Base-by-base conservation (phyloP, 1,140 invertebrate species). In the Diachasma alloeum region DNA sequence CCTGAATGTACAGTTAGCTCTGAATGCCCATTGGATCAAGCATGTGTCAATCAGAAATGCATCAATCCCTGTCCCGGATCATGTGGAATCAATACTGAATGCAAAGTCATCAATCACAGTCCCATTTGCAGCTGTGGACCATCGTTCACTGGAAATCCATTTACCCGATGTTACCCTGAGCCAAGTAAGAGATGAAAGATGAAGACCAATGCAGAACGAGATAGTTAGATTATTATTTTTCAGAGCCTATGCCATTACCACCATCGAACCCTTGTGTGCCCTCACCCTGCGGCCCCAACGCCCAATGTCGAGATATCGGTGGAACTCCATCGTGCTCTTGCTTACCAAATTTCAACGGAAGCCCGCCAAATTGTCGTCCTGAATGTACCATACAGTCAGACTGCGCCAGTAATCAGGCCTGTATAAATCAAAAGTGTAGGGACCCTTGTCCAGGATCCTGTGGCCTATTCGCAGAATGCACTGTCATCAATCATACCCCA, bases 231-330 rank as follows among this genome's bases (percentile, higher is more conserved):
- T 82, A 75, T 67, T n/a, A 17, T 71, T 13, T 31, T 24, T 67
- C 81, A 87, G 48, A 56, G 10, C 48, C 48, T 8, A 85, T 83
- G 78, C 80, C 88, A 63, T 80, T 88, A 76, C 89, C 88, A 56
- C 48, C 59, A 26, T 83, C 82, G 90, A 92, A 86, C 17, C 93
- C 93, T 9, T 95, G 94, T 82, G 82, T 87, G 73, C 93, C 93
- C 72, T 92, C 92, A 74, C 93, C 93, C 26, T 95, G 94, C 82
- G 94, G 94, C 74, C 91, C 92, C n/a, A 95, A 95, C 83, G 92
- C 93, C 71, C 87, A 93, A 72, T 96, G 94, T 81, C 91, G 92
- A 78, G 91, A 93, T 48, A 90, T 92, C 66, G 19, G 19, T 26
- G 24, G 13, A 24, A 9, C 6, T 26, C 82, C 87, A 44, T 84